Conservation (phyloP, 2,113 vertebrate species). For the Xiphias gladius region DNA sequence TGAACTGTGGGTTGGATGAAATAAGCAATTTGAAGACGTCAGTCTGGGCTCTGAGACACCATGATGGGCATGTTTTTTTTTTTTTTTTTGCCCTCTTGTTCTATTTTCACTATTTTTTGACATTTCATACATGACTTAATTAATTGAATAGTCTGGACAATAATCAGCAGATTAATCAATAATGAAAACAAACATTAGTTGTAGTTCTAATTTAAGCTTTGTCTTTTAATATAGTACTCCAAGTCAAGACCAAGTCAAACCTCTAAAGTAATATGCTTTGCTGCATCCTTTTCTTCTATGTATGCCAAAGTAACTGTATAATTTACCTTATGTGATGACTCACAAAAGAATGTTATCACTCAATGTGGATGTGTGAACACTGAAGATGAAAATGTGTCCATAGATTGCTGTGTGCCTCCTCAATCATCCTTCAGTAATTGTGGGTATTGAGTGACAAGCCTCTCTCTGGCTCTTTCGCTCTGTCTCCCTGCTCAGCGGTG, state of each 20-base stretch:
- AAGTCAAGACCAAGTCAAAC: neutral
- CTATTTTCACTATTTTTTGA: neutral
- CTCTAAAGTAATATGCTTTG: neutral
- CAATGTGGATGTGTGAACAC: neutral
- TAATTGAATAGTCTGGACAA: neutral
- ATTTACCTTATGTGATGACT: neutral
- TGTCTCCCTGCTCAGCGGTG: constrained; percentile 39
- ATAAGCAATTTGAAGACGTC: no score
- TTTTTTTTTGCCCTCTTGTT: no score
- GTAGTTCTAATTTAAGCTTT: neutral
- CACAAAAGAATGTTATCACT: neutral
- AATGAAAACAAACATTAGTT: neutral
- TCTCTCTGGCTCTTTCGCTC: neutral
- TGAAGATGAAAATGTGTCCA: neutral
- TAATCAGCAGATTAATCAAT: neutral
- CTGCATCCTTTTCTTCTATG: neutral
- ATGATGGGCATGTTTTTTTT: no score
- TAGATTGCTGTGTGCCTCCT: neutral
- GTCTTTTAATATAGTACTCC: neutral
- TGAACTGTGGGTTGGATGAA: no score
- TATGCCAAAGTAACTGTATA: neutral
- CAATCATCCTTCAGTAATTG: constrained; percentile 6
- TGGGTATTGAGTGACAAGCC: constrained; percentile 37
- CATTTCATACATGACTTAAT: neutral
- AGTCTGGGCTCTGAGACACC: no score